Evolutionary conservation across 2,888 invertebrate species (phyloP), one percentile per base, ranked within the genome.

Genomic region (Chironomus tentans): DNA sequence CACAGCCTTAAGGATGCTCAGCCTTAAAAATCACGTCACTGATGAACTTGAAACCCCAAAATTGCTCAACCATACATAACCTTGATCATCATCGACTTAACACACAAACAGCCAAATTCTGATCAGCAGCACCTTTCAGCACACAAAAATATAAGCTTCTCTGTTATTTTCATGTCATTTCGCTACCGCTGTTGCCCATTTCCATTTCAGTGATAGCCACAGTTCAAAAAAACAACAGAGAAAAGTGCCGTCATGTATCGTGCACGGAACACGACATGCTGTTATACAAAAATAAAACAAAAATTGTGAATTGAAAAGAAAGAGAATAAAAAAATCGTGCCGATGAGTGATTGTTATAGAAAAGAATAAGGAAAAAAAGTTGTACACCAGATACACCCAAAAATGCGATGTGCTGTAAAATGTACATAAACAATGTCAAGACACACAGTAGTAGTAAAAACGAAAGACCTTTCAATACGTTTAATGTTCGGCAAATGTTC

Each of bases 291-390:
- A 28, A 61, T 61, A 65, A 4, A 21, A 56, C 56, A 10, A 38
- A 38, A 47, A 71, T 50, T 38, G 38, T 38, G 38, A 38, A 48
- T n/a, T 48, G 22, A 70, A 71, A 56, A 56, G 71, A 18, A 50
- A 28, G 24, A 50, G 56, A 71, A 65, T 21, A 22, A 71, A 71
- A 46, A 71, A 71, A 61, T 71, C 71, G 71, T 71, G 71, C 71
- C 71, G 71, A 71, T 71, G 71, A 71, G 71, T 71, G 71, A 71
- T 71, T 71, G 71, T 71, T 71, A 56, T 56, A 47, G 22, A 15
- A 13, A 13, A 13, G 13, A 65, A 21, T 22, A 65, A 13, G 62
- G n/a, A n/a, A 50, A 71, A 7, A 56, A 28, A 38, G 38, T 38
- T 38, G 38, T 24, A 50, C 18, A 71, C 50, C 56, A 50, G 56